Conservation (phyloP, 2,797 vertebrate genomes). For the Acanthiza pusilla region DNA sequence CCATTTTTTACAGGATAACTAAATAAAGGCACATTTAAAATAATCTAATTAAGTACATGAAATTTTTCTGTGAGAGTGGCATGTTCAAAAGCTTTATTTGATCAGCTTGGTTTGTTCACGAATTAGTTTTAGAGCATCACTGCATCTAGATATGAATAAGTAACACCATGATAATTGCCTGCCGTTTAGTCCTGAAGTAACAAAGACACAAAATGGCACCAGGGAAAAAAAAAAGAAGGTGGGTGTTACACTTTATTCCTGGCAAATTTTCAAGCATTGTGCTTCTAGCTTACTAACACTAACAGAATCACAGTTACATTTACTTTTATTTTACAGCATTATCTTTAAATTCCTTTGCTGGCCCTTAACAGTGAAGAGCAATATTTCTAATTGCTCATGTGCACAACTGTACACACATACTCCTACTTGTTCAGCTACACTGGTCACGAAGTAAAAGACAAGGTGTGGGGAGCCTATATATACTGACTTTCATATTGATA, state of each 20-base stretch:
- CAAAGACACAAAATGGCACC: background rate
- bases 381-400: background rate
- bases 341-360: background rate
- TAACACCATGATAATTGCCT: background rate
- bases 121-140: background rate
- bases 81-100: background rate
- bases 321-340: background rate
- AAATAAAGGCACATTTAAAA: background rate
- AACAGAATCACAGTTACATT: background rate
- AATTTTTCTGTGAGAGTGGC: background rate
- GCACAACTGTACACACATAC: background rate
- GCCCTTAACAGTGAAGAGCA: background rate
- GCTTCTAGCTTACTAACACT: background rate
- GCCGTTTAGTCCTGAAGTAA: background rate
- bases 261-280: background rate
- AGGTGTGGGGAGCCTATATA: background rate
- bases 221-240: background rate
- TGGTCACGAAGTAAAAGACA: background rate
- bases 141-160: background rate
- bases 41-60: background rate
- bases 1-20: background rate
- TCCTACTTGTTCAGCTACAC: background rate
- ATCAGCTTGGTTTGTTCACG: background rate
- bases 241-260: background rate
- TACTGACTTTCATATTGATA: background rate